These are phyloP conservation scores for Phyllostomus discolor DNA, from an alignment of 2,113 vertebrate genomes.

Conservation along the genomic window DNA sequence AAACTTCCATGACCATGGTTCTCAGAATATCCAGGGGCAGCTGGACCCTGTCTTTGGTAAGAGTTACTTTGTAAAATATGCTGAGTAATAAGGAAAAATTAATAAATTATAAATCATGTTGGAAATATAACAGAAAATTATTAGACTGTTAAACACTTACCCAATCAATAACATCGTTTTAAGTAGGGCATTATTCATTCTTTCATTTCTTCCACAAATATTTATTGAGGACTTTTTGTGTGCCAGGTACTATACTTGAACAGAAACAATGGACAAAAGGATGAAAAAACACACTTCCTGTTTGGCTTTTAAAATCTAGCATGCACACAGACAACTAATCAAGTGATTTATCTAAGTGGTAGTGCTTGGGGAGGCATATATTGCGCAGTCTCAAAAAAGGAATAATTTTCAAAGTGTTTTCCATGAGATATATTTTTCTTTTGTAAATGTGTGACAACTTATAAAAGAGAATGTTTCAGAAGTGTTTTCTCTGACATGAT, in stretches of 20 bases:
- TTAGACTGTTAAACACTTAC: neutral
- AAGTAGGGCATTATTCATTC: neutral
- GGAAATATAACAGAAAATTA: neutral
- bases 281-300: neutral
- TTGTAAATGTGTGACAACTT: neutral
- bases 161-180: neutral
- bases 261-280: neutral
- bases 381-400: neutral
- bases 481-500: neutral
- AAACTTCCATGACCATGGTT: rapidly evolving
- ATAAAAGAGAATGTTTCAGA: neutral
- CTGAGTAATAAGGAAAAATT: neutral
- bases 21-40: neutral
- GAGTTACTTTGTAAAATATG: neutral
- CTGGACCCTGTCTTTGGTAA: neutral
- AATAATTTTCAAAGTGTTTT: neutral
- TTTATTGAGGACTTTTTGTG: neutral
- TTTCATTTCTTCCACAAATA: neutral
- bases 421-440: neutral
- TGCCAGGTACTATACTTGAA: neutral
- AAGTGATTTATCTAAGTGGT: neutral
- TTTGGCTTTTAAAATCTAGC: neutral
- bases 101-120: neutral
- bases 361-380: rapidly evolving
- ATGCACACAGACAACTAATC: neutral